These are phyloP conservation scores for Lamellibrachia columna DNA, from an alignment of 2,888 invertebrate genomes.

Conservation along the genomic window DNA sequence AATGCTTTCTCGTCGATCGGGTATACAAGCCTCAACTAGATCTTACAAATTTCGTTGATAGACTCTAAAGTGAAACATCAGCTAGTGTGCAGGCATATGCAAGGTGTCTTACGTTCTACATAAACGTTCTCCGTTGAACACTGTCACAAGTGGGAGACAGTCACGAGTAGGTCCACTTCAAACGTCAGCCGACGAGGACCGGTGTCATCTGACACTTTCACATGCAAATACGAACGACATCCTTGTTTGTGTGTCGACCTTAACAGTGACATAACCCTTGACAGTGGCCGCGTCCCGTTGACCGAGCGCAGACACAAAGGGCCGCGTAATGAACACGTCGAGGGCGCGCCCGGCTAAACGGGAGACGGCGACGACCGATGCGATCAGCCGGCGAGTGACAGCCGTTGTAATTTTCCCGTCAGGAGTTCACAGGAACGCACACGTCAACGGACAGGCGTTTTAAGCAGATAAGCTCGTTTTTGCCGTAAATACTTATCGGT, in stretches of 20 bases:
- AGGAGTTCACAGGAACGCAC: constrained; percentile 10
- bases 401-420: constrained; percentile 5
- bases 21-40: no score
- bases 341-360: background rate
- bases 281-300: background rate
- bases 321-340: background rate
- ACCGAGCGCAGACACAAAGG: background rate
- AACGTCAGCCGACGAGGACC: background rate
- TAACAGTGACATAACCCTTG: background rate
- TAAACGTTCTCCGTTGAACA: background rate
- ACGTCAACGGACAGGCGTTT: constrained; percentile 4
- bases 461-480: constrained; percentile 16
- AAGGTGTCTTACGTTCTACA: background rate
- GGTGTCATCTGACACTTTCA: background rate
- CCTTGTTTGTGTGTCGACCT: background rate
- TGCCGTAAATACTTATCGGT: background rate
- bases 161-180: background rate
- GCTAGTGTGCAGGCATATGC: no score
- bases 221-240: constrained; percentile 4
- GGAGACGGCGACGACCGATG: background rate
- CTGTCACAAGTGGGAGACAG: background rate
- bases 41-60: no score
- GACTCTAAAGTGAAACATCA: no score
- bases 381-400: constrained; percentile 2
- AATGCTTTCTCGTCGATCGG: no score